These are phyloP conservation scores for Hirtodrosophila histrioides DNA, from an alignment of 2,888 invertebrate genomes.

Conservation along the genomic window DNA sequence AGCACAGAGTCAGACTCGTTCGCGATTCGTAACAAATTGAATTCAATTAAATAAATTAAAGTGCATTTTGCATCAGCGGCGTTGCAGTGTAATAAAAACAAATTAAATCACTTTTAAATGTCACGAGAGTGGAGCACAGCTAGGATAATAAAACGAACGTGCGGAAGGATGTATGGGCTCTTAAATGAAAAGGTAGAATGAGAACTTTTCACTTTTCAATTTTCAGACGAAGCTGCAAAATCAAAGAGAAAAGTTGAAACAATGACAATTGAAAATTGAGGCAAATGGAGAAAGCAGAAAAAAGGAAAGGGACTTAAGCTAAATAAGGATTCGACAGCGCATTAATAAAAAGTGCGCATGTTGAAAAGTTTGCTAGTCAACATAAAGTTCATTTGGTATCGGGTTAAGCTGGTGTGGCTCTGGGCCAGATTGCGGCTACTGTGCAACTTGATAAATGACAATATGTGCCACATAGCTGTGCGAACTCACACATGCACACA, in stretches of 20 bases:
- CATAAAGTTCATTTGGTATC: slow-evolving; percentile 57
- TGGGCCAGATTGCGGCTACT: slow-evolving; percentile 5
- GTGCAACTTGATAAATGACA: slow-evolving; percentile 59
- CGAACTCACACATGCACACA: slow-evolving; percentile 20
- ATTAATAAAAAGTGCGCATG: slow-evolving; percentile 64
- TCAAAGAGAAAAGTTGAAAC: slow-evolving; percentile 71
- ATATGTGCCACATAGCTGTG: slow-evolving; percentile 36
- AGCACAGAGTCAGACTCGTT: slow-evolving; percentile 22
- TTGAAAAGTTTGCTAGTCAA: slow-evolving; percentile 62
- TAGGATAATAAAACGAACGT: slow-evolving; percentile 1
- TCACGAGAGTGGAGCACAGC: slow-evolving; percentile 32
- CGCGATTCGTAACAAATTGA: slow-evolving; percentile 67
- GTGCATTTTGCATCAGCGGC: slow-evolving; percentile 67
- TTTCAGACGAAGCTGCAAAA: slow-evolving; percentile 46
- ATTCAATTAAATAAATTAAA: slow-evolving; percentile 77
- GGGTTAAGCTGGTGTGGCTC: slow-evolving; percentile 38
- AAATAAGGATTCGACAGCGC: slow-evolving; percentile 50
- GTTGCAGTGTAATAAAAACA: slow-evolving; percentile 52
- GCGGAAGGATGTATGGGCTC: neutral
- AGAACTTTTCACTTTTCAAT: slow-evolving; percentile 28
- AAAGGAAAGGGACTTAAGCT: slow-evolving; percentile 22
- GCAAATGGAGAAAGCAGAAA: neutral
- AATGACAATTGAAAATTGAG: slow-evolving; percentile 49
- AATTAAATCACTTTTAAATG: slow-evolving; percentile 55
- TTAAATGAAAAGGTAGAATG: neutral